A percentile compares a stretch with the other conserved stretches of the same genome.
Conservation (phyloP, 1,140 invertebrate species). For the Nautilus pompilius region DNA sequence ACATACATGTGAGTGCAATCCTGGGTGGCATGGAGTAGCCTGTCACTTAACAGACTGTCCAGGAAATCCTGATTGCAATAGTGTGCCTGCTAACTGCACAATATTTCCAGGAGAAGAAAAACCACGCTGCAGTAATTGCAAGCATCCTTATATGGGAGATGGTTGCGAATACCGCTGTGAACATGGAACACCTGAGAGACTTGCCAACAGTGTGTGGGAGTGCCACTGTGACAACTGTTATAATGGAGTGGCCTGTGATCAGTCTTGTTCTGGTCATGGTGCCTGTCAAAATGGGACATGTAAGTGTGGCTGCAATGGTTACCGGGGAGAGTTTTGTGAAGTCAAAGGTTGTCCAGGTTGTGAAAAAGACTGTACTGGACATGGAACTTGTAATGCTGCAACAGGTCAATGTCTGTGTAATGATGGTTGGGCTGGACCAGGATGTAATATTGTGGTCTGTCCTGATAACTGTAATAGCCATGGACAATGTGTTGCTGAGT, state of each 20-base stretch:
- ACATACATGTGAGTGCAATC: slow-evolving; percentile 23
- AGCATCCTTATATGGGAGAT: slow-evolving; percentile 26
- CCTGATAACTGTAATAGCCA: slow-evolving; percentile 26
- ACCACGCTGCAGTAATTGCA: slow-evolving; percentile 26
- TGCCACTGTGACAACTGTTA: slow-evolving; percentile 29
- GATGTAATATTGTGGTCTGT: slow-evolving; percentile 24
- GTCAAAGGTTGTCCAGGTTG: slow-evolving; percentile 27
- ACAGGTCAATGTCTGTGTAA: slow-evolving; percentile 22
- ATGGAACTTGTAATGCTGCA: slow-evolving; percentile 28
- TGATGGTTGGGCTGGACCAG: slow-evolving; percentile 27
- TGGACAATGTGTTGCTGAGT: slow-evolving; percentile 17
- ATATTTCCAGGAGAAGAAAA: slow-evolving; percentile 13
- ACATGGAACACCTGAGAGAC: slow-evolving; percentile 14
- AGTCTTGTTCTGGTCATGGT: slow-evolving; percentile 18
- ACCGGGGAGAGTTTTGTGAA: slow-evolving; percentile 26
- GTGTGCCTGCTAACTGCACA: slow-evolving; percentile 17
- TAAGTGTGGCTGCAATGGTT: slow-evolving; percentile 27
- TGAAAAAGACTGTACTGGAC: slow-evolving; percentile 28
- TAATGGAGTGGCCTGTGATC: slow-evolving; percentile 22
- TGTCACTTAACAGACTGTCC: slow-evolving; percentile 21
- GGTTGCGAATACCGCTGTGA: slow-evolving; percentile 24
- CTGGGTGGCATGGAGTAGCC: slow-evolving; percentile 20
- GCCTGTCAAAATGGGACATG: slow-evolving; percentile 17
- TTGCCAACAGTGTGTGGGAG: slow-evolving; percentile 20
- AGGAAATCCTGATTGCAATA: slow-evolving; percentile 20